Evolutionary conservation across 1,140 invertebrate genomes (phyloP).

Genomic region (Mesaphorura yosii): DNA sequence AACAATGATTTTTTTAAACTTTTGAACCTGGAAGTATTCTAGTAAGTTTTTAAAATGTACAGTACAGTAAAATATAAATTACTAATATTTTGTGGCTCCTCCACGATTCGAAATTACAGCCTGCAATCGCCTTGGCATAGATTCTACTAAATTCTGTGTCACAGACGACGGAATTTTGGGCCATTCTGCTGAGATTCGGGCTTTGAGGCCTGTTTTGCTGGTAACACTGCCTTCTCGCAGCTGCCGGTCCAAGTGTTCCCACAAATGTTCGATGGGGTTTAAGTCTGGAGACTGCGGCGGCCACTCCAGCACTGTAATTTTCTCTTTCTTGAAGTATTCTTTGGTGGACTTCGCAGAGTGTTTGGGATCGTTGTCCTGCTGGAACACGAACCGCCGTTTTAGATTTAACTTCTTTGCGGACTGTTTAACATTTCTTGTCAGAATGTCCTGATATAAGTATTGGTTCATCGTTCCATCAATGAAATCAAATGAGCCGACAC

Average conservation of each 20-base stretch:
- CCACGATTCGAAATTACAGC: no score
- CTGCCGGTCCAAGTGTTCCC: conserved; percentile 17
- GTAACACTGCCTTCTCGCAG: neutral
- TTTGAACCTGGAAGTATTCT: no score
- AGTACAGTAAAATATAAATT: no score
- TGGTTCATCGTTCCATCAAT: conserved; percentile 35
- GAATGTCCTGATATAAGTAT: conserved; percentile 31
- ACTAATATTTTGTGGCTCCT: no score
- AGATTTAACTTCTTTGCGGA: conserved; percentile 26
- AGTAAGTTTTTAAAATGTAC: no score
- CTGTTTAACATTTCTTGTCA: conserved; percentile 27
- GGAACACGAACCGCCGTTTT: conserved; percentile 23
- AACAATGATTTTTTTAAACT: no score
- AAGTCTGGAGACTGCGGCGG: conserved; percentile 36
- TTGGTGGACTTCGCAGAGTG: conserved; percentile 30
- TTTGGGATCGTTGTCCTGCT: conserved; percentile 36
- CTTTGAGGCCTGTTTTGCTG: no score
- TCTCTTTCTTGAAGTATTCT: conserved; percentile 31
- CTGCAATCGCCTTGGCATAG: no score
- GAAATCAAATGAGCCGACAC: conserved; percentile 32
- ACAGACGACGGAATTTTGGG: no score
- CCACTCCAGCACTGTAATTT: conserved; percentile 30
- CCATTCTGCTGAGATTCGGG: no score
- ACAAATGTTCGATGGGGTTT: conserved; percentile 36
- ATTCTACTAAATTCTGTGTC: no score